phyloP scores from a whole-genome alignment of 2,113 vertebrate genomes.

The Leucoraja erinaceus region DNA sequence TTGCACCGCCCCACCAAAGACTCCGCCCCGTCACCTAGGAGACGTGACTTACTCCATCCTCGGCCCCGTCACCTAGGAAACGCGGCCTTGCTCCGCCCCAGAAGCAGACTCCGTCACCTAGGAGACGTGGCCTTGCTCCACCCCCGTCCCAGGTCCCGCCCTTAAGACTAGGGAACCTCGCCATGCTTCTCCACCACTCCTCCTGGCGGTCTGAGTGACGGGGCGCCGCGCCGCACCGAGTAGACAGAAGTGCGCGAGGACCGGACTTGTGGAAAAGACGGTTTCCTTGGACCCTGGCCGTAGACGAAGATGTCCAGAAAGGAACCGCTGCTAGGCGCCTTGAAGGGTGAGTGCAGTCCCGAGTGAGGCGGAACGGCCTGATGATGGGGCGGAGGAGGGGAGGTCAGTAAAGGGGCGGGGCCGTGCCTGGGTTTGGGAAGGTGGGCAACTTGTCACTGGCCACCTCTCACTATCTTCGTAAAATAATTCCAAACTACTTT shows the following conservation, averaged over 20 bases:
- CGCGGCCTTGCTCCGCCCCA: no score
- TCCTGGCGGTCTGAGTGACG: background rate
- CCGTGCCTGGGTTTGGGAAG: background rate
- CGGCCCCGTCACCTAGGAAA: constrained; percentile 27
- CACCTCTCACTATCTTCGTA: background rate
- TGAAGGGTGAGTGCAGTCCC: constrained; percentile 58
- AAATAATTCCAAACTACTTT: no score
- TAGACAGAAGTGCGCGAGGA: background rate
- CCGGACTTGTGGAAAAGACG: background rate
- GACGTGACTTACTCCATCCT: no score
- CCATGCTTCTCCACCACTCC: no score
- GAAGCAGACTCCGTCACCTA: background rate
- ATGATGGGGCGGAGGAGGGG: constrained; percentile 18
- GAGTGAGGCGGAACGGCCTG: background rate
- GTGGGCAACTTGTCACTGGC: no score
- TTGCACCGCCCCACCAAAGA: no score
- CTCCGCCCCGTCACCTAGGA: no score
- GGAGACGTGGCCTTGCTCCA: background rate
- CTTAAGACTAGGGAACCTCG: background rate
- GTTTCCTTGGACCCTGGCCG: background rate
- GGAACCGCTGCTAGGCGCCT: constrained; percentile 67
- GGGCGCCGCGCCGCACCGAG: background rate
- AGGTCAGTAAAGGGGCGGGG: background rate
- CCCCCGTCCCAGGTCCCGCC: constrained; percentile 27
- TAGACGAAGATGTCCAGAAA: constrained; percentile 56